phyloP scores from a whole-genome alignment of 2,113 vertebrate species.

The Silurus meridionalis region DNA sequence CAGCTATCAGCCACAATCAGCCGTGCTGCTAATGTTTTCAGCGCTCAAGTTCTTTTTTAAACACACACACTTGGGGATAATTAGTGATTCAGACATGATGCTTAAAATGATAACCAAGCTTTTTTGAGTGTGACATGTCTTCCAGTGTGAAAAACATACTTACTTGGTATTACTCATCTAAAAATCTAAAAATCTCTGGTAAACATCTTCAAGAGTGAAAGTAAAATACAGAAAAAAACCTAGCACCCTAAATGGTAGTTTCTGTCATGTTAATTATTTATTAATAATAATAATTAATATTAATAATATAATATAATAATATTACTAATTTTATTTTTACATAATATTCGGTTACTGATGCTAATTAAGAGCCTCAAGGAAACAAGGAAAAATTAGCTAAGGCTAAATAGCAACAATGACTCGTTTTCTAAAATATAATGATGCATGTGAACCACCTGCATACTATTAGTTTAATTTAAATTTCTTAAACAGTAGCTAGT shows the following conservation, averaged over 20 bases:
- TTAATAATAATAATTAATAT: no score
- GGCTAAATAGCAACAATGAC: background rate
- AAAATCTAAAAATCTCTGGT: background rate
- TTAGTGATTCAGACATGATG: background rate
- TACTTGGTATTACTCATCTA: background rate
- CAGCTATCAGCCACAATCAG: conserved; percentile 22
- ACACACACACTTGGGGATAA: background rate
- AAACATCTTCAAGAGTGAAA: background rate
- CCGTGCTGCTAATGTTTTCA: conserved; percentile 3
- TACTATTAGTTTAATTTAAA: background rate
- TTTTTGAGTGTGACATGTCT: background rate
- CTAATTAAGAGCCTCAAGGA: background rate
- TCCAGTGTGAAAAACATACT: background rate
- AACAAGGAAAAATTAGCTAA: background rate
- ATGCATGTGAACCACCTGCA: no score
- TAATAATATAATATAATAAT: no score
- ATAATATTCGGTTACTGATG: no score
- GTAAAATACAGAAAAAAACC: background rate
- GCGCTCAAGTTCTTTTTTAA: background rate
- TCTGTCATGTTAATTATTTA: no score
- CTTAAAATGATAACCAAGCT: conserved; percentile 13
- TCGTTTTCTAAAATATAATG: no score
- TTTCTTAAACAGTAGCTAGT: background rate
- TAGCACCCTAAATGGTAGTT: no score
- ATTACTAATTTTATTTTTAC: no score